Evolutionary conservation across 2,888 invertebrate species (phyloP).

Genomic region (Eubasilissa splendida): DNA sequence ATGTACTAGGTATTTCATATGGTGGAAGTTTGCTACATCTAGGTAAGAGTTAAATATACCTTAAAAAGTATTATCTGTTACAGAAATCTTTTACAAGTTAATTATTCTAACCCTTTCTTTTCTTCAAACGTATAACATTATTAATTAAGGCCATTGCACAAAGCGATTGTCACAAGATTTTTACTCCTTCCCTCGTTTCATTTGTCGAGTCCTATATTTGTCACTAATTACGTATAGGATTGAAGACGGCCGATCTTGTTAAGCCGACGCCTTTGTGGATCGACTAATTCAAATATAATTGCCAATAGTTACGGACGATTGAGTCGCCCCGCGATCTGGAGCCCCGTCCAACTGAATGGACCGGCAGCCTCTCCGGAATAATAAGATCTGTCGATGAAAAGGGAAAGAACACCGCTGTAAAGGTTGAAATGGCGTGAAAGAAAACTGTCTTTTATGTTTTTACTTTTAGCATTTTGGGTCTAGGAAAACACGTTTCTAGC

Average conservation of each 20-base stretch:
- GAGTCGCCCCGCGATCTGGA: background rate
- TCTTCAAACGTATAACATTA: too few species aligned
- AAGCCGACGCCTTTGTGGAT: constrained; percentile 14
- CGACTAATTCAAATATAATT: constrained; percentile 25
- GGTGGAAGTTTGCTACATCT: too few species aligned
- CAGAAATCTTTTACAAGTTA: too few species aligned
- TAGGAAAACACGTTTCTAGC: too few species aligned
- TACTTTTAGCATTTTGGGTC: too few species aligned
- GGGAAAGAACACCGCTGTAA: background rate
- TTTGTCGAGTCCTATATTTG: constrained; percentile 8
- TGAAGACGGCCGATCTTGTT: background rate
- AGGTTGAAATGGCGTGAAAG: background rate
- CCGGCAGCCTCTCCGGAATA: background rate
- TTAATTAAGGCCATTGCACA: too few species aligned
- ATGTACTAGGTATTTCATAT: too few species aligned
- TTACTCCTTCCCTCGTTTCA: background rate
- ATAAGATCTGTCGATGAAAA: background rate
- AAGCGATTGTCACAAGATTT: too few species aligned
- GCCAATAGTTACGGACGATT: constrained; percentile 14
- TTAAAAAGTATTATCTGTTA: too few species aligned
- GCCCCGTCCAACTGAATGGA: constrained; percentile 5
- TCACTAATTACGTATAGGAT: background rate
- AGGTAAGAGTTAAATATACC: too few species aligned
- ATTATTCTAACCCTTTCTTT: too few species aligned
- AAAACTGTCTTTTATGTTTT: too few species aligned